Conservation (phyloP, 2,113 vertebrate genomes). For the Notarius lentiginosus region DNA sequence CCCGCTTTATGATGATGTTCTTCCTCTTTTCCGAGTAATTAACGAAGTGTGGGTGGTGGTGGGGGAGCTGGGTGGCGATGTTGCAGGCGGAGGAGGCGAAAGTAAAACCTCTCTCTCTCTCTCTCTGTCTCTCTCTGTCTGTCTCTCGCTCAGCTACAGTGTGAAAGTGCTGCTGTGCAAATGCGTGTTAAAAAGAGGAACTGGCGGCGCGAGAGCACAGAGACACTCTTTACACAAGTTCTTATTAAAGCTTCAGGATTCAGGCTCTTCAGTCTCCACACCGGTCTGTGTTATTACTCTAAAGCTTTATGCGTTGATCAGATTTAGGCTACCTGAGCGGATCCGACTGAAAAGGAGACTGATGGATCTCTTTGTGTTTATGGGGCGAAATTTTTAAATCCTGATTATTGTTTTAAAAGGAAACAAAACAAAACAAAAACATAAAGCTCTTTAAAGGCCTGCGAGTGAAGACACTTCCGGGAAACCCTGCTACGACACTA, state of each 20-base stretch:
- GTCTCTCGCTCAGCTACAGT: background rate
- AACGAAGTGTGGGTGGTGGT: background rate
- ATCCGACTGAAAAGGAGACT: background rate
- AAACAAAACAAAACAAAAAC: background rate
- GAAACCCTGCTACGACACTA: background rate
- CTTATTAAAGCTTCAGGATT: background rate
- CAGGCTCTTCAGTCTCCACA: background rate
- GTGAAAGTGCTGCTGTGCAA: conserved; percentile 56
- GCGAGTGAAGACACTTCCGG: conserved; percentile 16
- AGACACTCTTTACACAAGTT: conserved; percentile 3
- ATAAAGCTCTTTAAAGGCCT: background rate
- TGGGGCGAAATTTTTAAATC: background rate
- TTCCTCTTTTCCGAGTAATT: background rate
- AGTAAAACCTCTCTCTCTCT: background rate
- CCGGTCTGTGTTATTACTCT: too few relatives aligned
- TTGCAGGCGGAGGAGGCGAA: background rate
- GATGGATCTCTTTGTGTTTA: background rate
- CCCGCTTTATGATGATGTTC: background rate
- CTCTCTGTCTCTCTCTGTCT: background rate
- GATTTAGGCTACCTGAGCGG: too few relatives aligned
- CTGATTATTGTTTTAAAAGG: background rate
- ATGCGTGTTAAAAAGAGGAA: conserved; percentile 54
- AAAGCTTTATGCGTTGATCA: background rate
- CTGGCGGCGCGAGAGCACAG: background rate
- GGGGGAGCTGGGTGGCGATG: background rate